A percentile compares a stretch with the other conserved stretches of the same genome.
Evolutionary conservation across 2,888 invertebrate genomes (phyloP).

Genomic region (Pollenia labialis): DNA sequence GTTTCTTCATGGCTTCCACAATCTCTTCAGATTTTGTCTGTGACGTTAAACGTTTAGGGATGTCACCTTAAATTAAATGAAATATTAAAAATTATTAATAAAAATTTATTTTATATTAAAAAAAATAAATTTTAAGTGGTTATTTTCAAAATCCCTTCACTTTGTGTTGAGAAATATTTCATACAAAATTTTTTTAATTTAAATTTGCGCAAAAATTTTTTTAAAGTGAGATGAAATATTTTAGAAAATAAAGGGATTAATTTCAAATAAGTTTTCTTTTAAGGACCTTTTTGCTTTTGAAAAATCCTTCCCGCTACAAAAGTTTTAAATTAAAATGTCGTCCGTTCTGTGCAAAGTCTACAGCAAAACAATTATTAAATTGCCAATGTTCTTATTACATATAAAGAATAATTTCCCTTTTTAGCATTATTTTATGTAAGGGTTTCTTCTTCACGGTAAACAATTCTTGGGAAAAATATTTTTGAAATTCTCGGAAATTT

Average conservation of each 20-base stretch:
- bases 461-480: too few relatives aligned
- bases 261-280: too few relatives aligned
- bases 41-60: slow-evolving; percentile 69
- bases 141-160: too few relatives aligned
- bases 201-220: too few relatives aligned
- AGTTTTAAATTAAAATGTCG: slow-evolving; percentile 39
- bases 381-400: slow-evolving; percentile 36
- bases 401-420: slow-evolving; percentile 43
- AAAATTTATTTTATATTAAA: neutral
- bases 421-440: too few relatives aligned
- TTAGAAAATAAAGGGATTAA: too few relatives aligned
- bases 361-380: slow-evolving; percentile 47
- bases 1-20: slow-evolving; percentile 82
- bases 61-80: slow-evolving; percentile 65
- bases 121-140: neutral
- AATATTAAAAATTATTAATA: neutral
- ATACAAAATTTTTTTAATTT: too few relatives aligned
- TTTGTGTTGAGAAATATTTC: too few relatives aligned
- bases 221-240: too few relatives aligned
- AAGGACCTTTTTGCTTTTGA: too few relatives aligned
- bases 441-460: too few relatives aligned
- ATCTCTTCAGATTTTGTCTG: slow-evolving; percentile 78
- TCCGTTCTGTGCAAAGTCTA: slow-evolving; percentile 68
- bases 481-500: too few relatives aligned
- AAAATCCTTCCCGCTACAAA: slow-evolving; percentile 69